Base-by-base conservation (phyloP, 2,888 invertebrate species). In the Drosophila ustulata region DNA sequence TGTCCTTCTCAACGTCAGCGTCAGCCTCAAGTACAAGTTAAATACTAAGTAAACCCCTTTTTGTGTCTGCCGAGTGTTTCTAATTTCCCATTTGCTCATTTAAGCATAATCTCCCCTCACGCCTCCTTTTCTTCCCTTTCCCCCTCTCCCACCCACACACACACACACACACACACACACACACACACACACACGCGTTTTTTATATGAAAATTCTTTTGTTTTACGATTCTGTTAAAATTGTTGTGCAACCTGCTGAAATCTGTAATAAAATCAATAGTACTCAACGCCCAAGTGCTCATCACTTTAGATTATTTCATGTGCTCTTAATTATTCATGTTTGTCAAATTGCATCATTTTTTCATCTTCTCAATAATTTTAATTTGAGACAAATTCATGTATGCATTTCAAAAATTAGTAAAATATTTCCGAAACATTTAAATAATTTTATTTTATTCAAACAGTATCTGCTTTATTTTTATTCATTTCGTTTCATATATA, bases 31-130 rank as follows among this genome's bases (percentile, higher is more conserved):
- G 57, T 30, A 37, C 77, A 62, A 68, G 68, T 68, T 61, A 76
- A 75, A 71, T 47, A 64, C 57, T 30, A 51, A 51, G 50, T 61
- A 51, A 56, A 62, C 51, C 65, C 64, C 52, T 49, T 58, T n/a
- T 34, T 30, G n/a, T n/a, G 34, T 37, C 34, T 52, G 47, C 8
- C 56, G 47, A 73, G 65, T 65, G 65, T 77, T 65, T 73, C 58
- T 69, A 72, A 72, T 76, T 76, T 72, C 55, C 57, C 67, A 76
- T 66, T 75, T 59, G 39, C 61, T 55, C 66, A 58, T 47, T 65
- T 51, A 39, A 59, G 37, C 51, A 59, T 46, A 46, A 51, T 56
- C 37, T 23, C 26, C 26, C 9, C 6, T n/a, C 37, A 30, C 28
- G 49, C 57, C 57, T 58, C 49, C 50, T 18, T 50, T 37, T 43